A percentile compares a stretch with the other conserved stretches of the same genome.
These are phyloP conservation scores for Tupaia tana DNA, from an alignment of 2,113 vertebrate genomes.

Conservation along the genomic window DNA sequence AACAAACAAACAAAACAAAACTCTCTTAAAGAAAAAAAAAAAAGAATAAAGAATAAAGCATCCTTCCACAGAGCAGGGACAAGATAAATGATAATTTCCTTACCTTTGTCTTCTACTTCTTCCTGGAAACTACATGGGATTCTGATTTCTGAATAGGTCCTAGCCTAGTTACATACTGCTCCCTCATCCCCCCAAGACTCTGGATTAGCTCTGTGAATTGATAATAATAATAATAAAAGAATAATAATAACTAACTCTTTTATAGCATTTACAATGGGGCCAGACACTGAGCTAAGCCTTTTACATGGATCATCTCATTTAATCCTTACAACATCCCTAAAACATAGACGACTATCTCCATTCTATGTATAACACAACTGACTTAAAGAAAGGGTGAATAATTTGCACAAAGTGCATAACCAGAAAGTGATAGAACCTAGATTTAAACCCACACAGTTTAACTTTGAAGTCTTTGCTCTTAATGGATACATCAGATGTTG, in stretches of 20 bases:
- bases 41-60: neutral
- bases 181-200: neutral
- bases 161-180: neutral
- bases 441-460: slow-evolving; percentile 12
- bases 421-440: neutral
- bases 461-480: neutral
- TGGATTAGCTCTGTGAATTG: neutral
- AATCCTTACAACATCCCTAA: neutral
- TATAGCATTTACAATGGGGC: neutral
- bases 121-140: neutral
- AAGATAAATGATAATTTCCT: neutral
- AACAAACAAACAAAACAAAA: too few relatives aligned
- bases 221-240: neutral
- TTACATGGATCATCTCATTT: neutral
- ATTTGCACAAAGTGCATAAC: neutral
- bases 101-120: neutral
- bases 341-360: neutral
- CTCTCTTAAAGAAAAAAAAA: too few relatives aligned
- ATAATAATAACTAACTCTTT: neutral
- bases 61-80: neutral
- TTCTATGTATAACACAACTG: neutral
- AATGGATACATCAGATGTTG: neutral
- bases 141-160: neutral
- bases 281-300: neutral
- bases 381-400: neutral